Evolutionary conservation across 2,797 vertebrate genomes (phyloP).

Genomic region (Sebastiscus albofasciatus): DNA sequence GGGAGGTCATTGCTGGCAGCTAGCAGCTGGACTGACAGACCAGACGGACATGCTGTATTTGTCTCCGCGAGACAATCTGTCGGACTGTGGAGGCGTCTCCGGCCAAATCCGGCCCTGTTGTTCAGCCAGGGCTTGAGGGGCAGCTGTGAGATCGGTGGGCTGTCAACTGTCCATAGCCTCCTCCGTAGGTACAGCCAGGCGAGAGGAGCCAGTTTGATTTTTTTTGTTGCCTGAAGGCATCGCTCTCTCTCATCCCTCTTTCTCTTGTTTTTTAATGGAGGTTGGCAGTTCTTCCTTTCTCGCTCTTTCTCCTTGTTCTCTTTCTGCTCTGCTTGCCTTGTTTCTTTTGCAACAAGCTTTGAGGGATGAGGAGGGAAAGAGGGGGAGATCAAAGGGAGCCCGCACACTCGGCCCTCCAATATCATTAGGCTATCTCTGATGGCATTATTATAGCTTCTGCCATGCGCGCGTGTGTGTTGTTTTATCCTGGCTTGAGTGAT

Average conservation of each 20-base stretch:
- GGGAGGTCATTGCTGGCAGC: slow-evolving; percentile 36
- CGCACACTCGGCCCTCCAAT: slow-evolving; percentile 63
- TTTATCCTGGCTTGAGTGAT: neutral
- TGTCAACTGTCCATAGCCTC: slow-evolving; percentile 49
- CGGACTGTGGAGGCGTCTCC: slow-evolving; percentile 31
- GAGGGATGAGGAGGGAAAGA: slow-evolving; percentile 44
- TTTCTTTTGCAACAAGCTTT: slow-evolving; percentile 41
- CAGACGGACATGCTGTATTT: slow-evolving; percentile 46
- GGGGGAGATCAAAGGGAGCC: slow-evolving; percentile 68
- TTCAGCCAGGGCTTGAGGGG: slow-evolving; percentile 34
- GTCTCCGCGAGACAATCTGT: slow-evolving; percentile 50
- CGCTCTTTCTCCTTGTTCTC: neutral
- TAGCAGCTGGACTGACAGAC: slow-evolving; percentile 50
- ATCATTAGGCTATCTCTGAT: slow-evolving; percentile 72
- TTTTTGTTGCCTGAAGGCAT: slow-evolving; percentile 23
- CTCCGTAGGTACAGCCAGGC: slow-evolving; percentile 42
- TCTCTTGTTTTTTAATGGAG: slow-evolving; percentile 46
- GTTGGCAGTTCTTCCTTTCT: slow-evolving; percentile 11
- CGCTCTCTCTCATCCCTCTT: slow-evolving; percentile 11
- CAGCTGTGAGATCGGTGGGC: slow-evolving; percentile 35
- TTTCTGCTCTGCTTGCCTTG: slow-evolving; percentile 22
- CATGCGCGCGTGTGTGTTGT: neutral
- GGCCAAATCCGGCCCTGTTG: slow-evolving; percentile 42
- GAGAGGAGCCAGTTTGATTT: slow-evolving; percentile 14
- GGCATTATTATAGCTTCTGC: slow-evolving; percentile 59